Percentiles rank a stretch among this genome's conserved stretches.
Evolutionary conservation across 1,140 invertebrate species (phyloP).

Genomic region (Nilaparvata lugens): DNA sequence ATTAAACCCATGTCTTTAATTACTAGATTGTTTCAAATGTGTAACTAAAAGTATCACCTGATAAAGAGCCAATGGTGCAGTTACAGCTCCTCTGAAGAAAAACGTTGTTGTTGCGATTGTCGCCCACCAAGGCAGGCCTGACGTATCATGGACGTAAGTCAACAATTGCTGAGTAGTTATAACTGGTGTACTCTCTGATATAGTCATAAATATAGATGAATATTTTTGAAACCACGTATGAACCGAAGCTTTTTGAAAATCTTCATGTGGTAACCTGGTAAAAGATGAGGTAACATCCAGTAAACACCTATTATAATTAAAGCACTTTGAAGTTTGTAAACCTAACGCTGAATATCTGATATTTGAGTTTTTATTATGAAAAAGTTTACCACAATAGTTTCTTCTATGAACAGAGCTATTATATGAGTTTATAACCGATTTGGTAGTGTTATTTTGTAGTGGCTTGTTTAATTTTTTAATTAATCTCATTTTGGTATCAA

Average conservation of each 20-base stretch:
- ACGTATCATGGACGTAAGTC: constrained; percentile 52
- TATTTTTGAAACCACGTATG: constrained; percentile 1
- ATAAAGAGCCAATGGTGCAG: constrained; percentile 65
- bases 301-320: not conserved
- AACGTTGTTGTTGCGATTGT: constrained; percentile 62
- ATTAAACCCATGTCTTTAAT: no score
- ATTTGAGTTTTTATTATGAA: not conserved
- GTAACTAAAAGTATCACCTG: constrained; percentile 36
- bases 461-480: no score
- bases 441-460: no score
- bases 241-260: constrained; percentile 1
- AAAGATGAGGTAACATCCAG: no score
- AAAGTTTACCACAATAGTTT: not conserved
- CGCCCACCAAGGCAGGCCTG: constrained; percentile 75
- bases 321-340: not conserved
- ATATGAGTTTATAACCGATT: not conserved
- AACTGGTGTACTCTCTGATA: constrained; percentile 57
- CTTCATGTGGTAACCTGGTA: no score
- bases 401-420: not conserved
- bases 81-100: constrained; percentile 50
- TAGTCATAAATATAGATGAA: not conserved
- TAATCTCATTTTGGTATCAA: no score
- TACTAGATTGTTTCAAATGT: no score
- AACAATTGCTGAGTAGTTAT: constrained; percentile 53
- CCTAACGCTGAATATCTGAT: not conserved